Evolutionary conservation across 2,797 vertebrate species (phyloP), one percentile per base, ranked within the genome.

Genomic region (Ptychobarbus kaznakovi): DNA sequence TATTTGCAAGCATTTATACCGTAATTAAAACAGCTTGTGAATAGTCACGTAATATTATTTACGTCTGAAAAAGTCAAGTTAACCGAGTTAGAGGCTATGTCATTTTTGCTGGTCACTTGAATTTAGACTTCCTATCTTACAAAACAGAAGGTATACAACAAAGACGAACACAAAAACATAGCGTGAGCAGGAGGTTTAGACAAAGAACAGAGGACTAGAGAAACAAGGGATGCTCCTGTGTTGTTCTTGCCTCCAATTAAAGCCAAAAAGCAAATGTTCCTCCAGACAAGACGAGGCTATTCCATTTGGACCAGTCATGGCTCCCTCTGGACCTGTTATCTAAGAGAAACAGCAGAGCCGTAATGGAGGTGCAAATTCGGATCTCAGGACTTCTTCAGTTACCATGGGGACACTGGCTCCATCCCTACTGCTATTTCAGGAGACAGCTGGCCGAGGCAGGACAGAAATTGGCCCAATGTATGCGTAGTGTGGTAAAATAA

Each of bases 291-390:
- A 91, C 86, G 85, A 84, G 89, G 91, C 84, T 86, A 80, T 85
- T 93, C 90, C 87, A 86, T 91, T 93, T 91, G 90, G 90, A 92
- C 91, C 87, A 83, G 61, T 53, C 92, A 93, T 92, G 90, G 86
- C 88, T 95, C 94, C 93, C 93, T 82, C 89, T 86, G 91, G 94
- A 90, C 92, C 91, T 92, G 92, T 94, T 94, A 93, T 89, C 88
- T 79, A 81, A 90, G 90, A 94, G 90, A 90, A 92, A 92, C 90
- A 92, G 90, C 88, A 89, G 86, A 92, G 92, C 88, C 87, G 90
- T 85, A 92, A 86, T 86, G 87, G 85, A 89, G 89, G 89, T 82
- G 86, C 87, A 88, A 90, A 88, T 87, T 90, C 91, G 90, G 90
- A 81, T 76, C 87, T 88, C 87, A 84, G 87, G 89, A 89, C 88